A percentile compares a stretch with the other conserved stretches of the same genome.
Conservation (phyloP, 1,140 invertebrate genomes). For the Steinernema khuongi region DNA sequence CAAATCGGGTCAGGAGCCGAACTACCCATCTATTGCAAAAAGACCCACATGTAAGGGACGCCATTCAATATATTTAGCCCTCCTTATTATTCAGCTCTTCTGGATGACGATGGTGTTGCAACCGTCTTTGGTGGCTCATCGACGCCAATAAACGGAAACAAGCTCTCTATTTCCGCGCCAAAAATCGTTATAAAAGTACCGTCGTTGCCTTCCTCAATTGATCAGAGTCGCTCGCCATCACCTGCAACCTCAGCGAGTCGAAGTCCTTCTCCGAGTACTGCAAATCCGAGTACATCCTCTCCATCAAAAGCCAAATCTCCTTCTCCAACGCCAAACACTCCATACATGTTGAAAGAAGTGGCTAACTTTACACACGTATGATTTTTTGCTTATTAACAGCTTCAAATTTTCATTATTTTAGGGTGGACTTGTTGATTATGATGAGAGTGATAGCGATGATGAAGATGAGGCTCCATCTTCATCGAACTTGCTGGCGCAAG, state of each 20-base stretch:
- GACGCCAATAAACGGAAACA: conserved; percentile 22
- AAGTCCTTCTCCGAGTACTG: conserved; percentile 33
- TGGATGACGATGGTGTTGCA: conserved; percentile 45
- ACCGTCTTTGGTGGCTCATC: conserved; percentile 47
- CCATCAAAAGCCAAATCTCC: conserved; percentile 5
- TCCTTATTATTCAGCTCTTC: conserved; percentile 36
- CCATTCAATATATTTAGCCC: background rate
- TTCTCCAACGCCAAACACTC: background rate
- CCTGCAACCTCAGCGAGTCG: conserved; percentile 20
- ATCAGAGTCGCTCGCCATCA: conserved; percentile 23
- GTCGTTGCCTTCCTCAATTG: conserved; percentile 18
- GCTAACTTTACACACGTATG: background rate
- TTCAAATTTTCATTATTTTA: background rate
- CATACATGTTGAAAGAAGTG: background rate
- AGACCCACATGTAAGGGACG: background rate
- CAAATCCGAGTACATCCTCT: background rate
- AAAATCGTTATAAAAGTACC: conserved; percentile 50
- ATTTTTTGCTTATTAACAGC: background rate
- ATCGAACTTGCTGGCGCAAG: background rate
- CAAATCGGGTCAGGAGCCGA: conserved; percentile 46
- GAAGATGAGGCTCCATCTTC: conserved; percentile 30
- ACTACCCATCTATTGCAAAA: conserved; percentile 46
- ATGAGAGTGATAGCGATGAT: conserved; percentile 41
- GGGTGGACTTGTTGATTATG: conserved; percentile 34
- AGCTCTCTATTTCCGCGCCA: conserved; percentile 13